Evolutionary conservation across 2,888 invertebrate species (phyloP).

Genomic region (Drosophila anomelani): DNA sequence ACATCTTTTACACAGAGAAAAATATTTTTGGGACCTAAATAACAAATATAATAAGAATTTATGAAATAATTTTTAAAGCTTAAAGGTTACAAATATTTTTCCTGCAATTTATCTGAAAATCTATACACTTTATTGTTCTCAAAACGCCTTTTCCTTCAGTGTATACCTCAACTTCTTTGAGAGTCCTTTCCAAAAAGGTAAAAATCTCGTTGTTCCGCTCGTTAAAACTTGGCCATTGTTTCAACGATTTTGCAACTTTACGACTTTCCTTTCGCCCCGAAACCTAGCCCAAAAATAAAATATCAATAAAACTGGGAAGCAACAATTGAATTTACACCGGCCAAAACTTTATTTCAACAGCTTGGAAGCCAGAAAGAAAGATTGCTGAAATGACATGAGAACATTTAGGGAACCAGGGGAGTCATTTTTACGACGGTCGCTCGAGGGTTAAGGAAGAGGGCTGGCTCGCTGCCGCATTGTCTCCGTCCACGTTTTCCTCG

Average conservation of each 20-base stretch:
- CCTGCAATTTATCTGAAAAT: neutral
- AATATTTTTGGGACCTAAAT: neutral
- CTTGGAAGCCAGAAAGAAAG: constrained; percentile 50
- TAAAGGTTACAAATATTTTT: neutral
- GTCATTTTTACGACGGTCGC: constrained; percentile 70
- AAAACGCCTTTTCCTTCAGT: neutral
- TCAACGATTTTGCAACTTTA: constrained; percentile 77
- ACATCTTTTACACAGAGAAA: neutral
- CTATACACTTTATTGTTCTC: rapidly evolving
- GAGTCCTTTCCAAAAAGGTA: constrained; percentile 29
- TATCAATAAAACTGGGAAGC: constrained; percentile 75
- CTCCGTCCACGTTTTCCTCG: constrained; percentile 50
- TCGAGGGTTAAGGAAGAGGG: constrained; percentile 14
- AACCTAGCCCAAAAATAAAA: constrained; percentile 62
- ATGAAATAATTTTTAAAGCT: neutral
- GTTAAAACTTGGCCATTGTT: constrained; percentile 80
- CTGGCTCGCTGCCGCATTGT: constrained; percentile 8
- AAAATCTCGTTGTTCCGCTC: constrained; percentile 48
- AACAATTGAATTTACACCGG: constrained; percentile 79
- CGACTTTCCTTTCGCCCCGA: constrained; percentile 72
- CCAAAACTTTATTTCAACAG: constrained; percentile 68
- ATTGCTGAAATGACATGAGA: constrained; percentile 77
- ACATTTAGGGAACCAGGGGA: constrained; percentile 53
- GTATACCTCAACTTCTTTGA: constrained; percentile 1
- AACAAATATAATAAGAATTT: no score